phyloP scores from a whole-genome alignment of 2,888 invertebrate species.

The Stenodera caucasica region DNA sequence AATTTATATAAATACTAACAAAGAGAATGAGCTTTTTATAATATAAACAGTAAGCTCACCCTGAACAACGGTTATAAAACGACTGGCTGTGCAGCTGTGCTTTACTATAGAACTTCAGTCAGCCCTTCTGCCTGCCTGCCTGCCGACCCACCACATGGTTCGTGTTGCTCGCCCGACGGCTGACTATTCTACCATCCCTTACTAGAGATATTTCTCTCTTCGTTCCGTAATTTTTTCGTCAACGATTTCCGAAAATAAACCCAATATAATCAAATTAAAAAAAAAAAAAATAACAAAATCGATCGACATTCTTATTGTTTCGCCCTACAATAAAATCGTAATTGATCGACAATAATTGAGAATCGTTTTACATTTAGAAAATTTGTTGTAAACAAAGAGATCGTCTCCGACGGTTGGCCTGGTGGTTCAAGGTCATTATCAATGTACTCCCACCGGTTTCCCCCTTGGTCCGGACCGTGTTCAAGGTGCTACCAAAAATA shows the following conservation, averaged over 20 bases:
- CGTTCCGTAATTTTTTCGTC: not conserved
- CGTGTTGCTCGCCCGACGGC: not conserved
- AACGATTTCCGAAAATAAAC: too few relatives aligned
- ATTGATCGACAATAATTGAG: too few relatives aligned
- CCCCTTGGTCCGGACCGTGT: not conserved
- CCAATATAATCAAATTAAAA: too few relatives aligned
- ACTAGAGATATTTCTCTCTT: not conserved
- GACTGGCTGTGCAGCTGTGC: conserved; percentile 44
- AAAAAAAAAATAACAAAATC: too few relatives aligned
- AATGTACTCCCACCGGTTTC: conserved; percentile 42
- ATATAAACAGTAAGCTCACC: conserved; percentile 20
- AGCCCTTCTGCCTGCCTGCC: conserved; percentile 39
- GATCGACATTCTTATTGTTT: too few relatives aligned
- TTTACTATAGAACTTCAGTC: conserved; percentile 22
- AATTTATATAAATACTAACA: not conserved
- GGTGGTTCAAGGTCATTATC: conserved; percentile 51
- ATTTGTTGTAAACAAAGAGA: not conserved
- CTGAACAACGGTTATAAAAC: conserved; percentile 32
- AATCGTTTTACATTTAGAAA: too few relatives aligned
- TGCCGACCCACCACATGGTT: conserved; percentile 46
- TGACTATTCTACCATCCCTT: conserved; percentile 31
- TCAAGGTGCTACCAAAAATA: conserved; percentile 4
- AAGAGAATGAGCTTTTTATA: not conserved
- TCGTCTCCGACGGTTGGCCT: conserved; percentile 19
- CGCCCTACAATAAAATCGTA: too few relatives aligned